Conservation (phyloP, 2,888 invertebrate species). For the Chaitophorus viminalis region DNA sequence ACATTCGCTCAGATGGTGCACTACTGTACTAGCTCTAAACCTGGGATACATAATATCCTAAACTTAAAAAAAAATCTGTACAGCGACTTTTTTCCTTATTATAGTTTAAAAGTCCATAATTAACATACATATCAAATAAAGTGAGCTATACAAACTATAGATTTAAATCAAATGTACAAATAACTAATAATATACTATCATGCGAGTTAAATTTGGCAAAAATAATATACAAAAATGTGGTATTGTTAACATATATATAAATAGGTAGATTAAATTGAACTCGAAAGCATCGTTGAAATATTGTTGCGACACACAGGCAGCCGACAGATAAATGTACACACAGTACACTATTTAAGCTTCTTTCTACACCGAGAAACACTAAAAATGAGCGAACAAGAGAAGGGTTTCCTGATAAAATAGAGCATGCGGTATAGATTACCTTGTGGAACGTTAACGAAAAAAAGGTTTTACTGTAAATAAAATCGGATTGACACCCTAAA, state of each 20-base stretch:
- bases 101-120: too few species aligned
- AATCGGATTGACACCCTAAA: not conserved
- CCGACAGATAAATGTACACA: conserved; percentile 40
- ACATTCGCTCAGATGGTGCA: too few species aligned
- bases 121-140: too few species aligned
- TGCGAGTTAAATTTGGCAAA: too few species aligned
- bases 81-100: too few species aligned
- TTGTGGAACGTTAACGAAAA: not conserved
- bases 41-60: too few species aligned
- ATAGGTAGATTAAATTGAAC: not conserved
- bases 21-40: too few species aligned
- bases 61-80: too few species aligned
- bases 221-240: too few species aligned
- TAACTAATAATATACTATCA: too few species aligned
- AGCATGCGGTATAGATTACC: conserved; percentile 43
- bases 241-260: not conserved
- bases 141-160: too few species aligned
- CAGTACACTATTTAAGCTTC: conserved; percentile 57
- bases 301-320: conserved; percentile 3
- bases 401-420: conserved; percentile 58
- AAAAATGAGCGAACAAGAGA: conserved; percentile 55
- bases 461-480: conserved; percentile 20
- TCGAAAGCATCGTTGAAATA: conserved; percentile 13
- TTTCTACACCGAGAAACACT: conserved; percentile 54
- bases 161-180: too few species aligned